Evolutionary conservation across 1,140 invertebrate species (phyloP), one percentile per base, ranked within the genome.

Genomic region (Drosophila kanapiae): DNA sequence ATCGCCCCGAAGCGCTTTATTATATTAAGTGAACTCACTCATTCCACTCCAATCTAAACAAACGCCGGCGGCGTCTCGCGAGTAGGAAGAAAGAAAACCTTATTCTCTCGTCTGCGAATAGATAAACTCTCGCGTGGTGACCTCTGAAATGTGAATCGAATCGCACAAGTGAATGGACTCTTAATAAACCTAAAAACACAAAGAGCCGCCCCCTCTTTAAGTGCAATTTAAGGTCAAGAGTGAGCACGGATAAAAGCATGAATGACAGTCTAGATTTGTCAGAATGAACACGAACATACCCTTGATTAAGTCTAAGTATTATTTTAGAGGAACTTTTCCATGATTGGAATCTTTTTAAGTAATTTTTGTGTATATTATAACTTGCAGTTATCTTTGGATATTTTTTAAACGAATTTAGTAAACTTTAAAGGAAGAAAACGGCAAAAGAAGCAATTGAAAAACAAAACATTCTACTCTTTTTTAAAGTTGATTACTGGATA

Each of bases 21-120:
- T 86, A 80, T 76, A 51, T 86, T 88, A 83, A 87, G 80, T 83
- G 76, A 80, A 60, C 72, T 76, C 67, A 40, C 79, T 87, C 77
- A 68, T 79, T 76, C 83, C 83, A 68, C 63, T 75, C 85, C 57
- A 87, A 86, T 83, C 82, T 85, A 77, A 64, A 72, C 78, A 82
- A 74, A 80, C 58, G 64, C 56, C 53, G 72, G 57, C 69, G 72
- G 59, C 69, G 40, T 68, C 75, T 74, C 40, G 35, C 58, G 49
- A 47, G 61, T 38, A 61, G 33, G 38, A 75, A 56, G 38, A 48
- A 38, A 56, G 38, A 48, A 37, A 37, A 23, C 18, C 47, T 45
- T 80, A 78, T 75, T 27, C 61, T 57, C 61, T 67, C 35, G 31
- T 5, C 54, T 31, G 45, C 38, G 49, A n/a, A 51, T 61, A 75